Percentiles rank a stretch among this genome's conserved stretches.
Evolutionary conservation across 2,113 vertebrate species (phyloP).

Genomic region (Mungos mungo): DNA sequence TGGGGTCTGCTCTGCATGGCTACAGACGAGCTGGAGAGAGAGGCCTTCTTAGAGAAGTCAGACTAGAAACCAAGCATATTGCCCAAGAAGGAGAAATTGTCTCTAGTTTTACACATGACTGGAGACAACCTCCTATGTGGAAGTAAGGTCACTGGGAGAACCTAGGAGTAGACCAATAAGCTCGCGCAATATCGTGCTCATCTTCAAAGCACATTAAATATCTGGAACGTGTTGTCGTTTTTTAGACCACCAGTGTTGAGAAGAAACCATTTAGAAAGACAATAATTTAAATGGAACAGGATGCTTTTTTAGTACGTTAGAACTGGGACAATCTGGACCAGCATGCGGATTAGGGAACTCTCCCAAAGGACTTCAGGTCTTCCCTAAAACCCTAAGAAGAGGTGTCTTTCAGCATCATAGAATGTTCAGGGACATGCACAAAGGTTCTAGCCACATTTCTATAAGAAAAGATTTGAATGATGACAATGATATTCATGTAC

Average conservation of each 20-base stretch:
- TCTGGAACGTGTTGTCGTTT: neutral
- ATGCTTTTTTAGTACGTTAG: neutral
- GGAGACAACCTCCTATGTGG: neutral
- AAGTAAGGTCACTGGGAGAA: constrained; percentile 1
- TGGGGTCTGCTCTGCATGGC: neutral
- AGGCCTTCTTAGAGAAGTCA: neutral
- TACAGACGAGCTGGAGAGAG: neutral
- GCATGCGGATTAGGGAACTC: neutral
- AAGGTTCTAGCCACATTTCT: neutral
- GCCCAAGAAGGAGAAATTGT: neutral
- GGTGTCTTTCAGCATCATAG: neutral
- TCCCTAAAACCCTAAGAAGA: neutral
- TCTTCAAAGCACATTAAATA: neutral
- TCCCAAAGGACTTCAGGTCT: neutral
- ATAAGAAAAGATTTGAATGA: neutral
- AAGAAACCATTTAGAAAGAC: constrained; percentile 7
- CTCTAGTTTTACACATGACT: neutral
- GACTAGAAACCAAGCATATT: neutral
- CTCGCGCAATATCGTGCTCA: neutral
- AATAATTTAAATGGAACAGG: neutral
- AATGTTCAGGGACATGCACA: neutral
- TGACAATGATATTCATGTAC: neutral
- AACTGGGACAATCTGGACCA: neutral
- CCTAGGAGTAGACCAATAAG: neutral
- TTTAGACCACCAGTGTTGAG: neutral